Conservation (phyloP, 2,113 vertebrate species). For the Psittacula cyanocephala region DNA sequence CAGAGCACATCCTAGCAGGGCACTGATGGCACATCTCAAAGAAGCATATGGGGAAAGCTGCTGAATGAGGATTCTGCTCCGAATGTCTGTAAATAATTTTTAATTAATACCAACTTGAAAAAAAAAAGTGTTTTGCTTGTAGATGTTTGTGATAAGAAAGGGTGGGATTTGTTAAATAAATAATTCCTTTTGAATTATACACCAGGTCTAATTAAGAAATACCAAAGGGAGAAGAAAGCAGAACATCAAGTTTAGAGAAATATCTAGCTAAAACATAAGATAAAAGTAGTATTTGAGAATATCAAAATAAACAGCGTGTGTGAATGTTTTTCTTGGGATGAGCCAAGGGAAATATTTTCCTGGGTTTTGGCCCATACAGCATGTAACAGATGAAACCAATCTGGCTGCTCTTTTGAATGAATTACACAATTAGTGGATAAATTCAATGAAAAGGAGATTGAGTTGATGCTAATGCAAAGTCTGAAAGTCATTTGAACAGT, state of each 20-base stretch:
- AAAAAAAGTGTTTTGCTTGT: not conserved
- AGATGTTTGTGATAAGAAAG: constrained; percentile 23
- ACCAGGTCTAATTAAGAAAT: constrained; percentile 49
- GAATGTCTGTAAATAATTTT: not conserved
- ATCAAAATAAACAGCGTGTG: constrained; percentile 27
- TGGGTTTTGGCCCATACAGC: constrained; percentile 25
- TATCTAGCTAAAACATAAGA: constrained; percentile 39
- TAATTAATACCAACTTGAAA: not conserved
- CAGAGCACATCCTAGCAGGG: not conserved
- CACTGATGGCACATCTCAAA: not conserved
- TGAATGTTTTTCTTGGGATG: constrained; percentile 43
- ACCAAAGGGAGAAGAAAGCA: constrained; percentile 5
- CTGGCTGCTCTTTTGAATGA: constrained; percentile 29
- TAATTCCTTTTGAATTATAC: constrained; percentile 51
- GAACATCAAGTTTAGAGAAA: not conserved
- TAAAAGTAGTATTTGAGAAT: constrained; percentile 36
- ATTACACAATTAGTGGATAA: constrained; percentile 13
- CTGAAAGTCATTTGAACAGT: not conserved
- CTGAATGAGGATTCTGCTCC: not conserved
- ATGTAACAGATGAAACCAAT: constrained; percentile 51
- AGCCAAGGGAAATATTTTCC: constrained; percentile 58
- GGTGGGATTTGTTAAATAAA: constrained; percentile 34
- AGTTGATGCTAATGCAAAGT: not conserved
- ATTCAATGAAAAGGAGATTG: not conserved
- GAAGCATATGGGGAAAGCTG: not conserved